Conservation (phyloP, 2,888 invertebrate genomes). For the Zelleria hepariella region DNA sequence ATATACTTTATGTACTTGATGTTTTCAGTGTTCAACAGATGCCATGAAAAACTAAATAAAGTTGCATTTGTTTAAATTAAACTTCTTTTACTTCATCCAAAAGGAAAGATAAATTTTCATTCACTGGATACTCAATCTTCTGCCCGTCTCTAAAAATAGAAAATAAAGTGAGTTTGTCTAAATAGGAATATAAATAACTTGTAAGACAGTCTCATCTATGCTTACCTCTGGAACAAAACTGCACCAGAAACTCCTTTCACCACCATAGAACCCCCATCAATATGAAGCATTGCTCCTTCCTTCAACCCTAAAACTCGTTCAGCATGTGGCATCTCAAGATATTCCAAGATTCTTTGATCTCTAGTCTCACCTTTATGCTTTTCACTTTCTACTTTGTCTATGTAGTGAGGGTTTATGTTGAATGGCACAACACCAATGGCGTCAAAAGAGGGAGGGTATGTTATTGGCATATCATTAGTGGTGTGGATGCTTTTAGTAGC, state of each 20-base stretch:
- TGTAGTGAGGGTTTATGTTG: slow-evolving; percentile 89
- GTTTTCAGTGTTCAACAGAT: background rate
- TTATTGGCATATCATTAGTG: slow-evolving; percentile 92
- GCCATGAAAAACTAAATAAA: background rate
- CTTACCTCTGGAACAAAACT: slow-evolving; percentile 77
- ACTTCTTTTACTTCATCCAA: slow-evolving; percentile 12
- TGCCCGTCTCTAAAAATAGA: slow-evolving; percentile 62
- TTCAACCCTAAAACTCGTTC: slow-evolving; percentile 78
- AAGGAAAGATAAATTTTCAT: slow-evolving; percentile 75
- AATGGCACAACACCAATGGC: slow-evolving; percentile 82
- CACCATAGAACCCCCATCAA: slow-evolving; percentile 70
- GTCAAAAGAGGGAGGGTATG: slow-evolving; percentile 80
- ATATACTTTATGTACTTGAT: background rate
- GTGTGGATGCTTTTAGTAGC: slow-evolving; percentile 84
- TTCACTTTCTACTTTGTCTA: slow-evolving; percentile 73
- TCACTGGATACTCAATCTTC: slow-evolving; percentile 66
- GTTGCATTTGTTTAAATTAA: background rate
- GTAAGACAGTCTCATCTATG: background rate
- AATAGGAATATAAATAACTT: background rate
- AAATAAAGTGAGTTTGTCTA: background rate
- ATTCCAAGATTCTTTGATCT: slow-evolving; percentile 80
- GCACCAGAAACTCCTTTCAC: slow-evolving; percentile 76
- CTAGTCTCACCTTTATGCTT: slow-evolving; percentile 86
- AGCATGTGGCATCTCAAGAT: slow-evolving; percentile 71
- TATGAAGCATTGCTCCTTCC: slow-evolving; percentile 78